Base-by-base conservation (phyloP, 1,140 invertebrate genomes). In the Neodiprion lecontei region DNA sequence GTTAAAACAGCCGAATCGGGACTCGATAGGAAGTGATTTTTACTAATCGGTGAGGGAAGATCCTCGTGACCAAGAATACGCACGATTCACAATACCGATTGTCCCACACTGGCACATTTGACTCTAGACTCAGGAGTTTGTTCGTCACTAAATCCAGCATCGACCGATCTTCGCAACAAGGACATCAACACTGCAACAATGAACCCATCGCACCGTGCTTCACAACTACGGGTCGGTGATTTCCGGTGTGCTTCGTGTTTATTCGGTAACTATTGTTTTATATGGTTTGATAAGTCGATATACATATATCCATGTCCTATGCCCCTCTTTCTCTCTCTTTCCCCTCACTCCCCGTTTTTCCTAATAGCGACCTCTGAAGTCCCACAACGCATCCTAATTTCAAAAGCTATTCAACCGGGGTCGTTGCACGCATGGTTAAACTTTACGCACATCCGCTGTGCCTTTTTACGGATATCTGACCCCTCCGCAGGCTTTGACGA, bases 111-210 rank as follows among this genome's bases (percentile, higher is more conserved):
- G 28, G 28, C 28, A 40, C 28, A 40, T 40, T 40, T 40, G 28
- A 40, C 28, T 40, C 1, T 40, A 40, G 28, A 40, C 28, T 40
- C 28, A 5, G 28, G 28, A 40, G 28, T 40, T 40, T 5, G 28
- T 40, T 40, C 28, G 28, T 40, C 28, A 40, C 28, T 40, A 40
- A 40, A 40, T 40, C 28, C 28, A 40, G 28, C n/a, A 61, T 47
- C 79, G 79, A 86, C 85, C 80, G 81, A 74, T 75, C 81, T 77
- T 82, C 78, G 82, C 83, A 83, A 78, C 78, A 79, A 83, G 67
- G 80, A 82, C 83, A 82, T 84, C 80, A 82, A 88, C 86, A 88
- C 87, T 88, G 85, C 28, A 40, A 40, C 28, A 40, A 88, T 79
- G 28, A 78, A 79, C 68, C 77, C 77, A 61, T 17, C 82, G 81